A percentile compares a stretch with the other conserved stretches of the same genome.
Evolutionary conservation across 2,888 invertebrate genomes (phyloP).

Genomic region (Cephus pygmeus): DNA sequence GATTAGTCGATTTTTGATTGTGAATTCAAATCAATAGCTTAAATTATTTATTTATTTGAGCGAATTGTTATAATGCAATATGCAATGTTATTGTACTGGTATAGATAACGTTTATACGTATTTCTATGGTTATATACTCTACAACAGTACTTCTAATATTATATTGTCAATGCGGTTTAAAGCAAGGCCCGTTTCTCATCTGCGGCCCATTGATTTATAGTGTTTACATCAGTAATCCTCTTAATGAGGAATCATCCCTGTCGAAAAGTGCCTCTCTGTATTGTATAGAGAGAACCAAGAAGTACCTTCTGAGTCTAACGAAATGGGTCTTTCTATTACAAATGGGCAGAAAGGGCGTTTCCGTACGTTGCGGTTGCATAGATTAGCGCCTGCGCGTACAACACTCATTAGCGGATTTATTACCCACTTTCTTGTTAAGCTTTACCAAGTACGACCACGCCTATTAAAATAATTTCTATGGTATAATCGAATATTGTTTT

Average conservation of each 20-base stretch:
- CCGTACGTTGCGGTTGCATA: conserved; percentile 48
- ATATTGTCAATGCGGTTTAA: neutral
- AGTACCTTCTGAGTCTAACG: neutral
- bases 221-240: conserved; percentile 52
- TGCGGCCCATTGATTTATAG: conserved; percentile 39
- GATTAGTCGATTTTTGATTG: neutral
- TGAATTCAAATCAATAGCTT: neutral
- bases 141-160: neutral
- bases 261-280: neutral
- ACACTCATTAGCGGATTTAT: conserved; percentile 59
- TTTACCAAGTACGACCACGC: conserved; percentile 5
- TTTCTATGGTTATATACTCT: neutral
- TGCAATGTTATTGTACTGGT: neutral
- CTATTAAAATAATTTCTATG: neutral
- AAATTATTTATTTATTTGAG: neutral
- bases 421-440: conserved; percentile 45
- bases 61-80: neutral
- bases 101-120: neutral
- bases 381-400: conserved; percentile 55
- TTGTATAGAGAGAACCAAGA: neutral
- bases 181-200: neutral
- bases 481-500: neutral
- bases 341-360: conserved; percentile 7
- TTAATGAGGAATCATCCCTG: conserved; percentile 47
- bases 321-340: conserved; percentile 6